Evolutionary conservation across 2,113 vertebrate species (phyloP).

Genomic region (Diadophis punctatus): DNA sequence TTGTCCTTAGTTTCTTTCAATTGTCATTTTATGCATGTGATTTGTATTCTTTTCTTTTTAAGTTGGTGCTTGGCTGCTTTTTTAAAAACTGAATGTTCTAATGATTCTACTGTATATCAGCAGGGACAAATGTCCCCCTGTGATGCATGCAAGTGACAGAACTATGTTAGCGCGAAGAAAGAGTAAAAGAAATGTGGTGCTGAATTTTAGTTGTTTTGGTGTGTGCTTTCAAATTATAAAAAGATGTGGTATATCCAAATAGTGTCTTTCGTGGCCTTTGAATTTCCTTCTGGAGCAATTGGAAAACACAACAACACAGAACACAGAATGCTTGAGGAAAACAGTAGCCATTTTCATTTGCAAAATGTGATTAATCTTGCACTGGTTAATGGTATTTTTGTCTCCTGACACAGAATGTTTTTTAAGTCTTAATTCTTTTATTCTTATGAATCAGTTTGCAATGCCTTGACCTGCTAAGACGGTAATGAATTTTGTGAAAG

Average conservation of each 20-base stretch:
- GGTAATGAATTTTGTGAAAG: constrained; percentile 7
- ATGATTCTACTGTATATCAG: constrained; percentile 65
- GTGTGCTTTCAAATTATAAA: constrained; percentile 59
- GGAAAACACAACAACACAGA: not conserved
- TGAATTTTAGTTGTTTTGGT: constrained; percentile 64
- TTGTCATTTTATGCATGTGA: constrained; percentile 75
- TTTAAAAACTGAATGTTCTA: constrained; percentile 60
- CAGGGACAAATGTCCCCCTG: not conserved
- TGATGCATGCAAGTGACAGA: constrained; percentile 72
- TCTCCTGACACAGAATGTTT: constrained; percentile 40
- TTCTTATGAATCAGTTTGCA: constrained; percentile 41
- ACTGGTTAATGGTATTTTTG: constrained; percentile 37
- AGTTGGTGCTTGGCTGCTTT: constrained; percentile 68
- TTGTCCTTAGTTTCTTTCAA: constrained; percentile 49
- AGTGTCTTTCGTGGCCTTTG: constrained; percentile 63
- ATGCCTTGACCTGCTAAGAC: constrained; percentile 27
- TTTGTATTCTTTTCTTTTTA: constrained; percentile 60
- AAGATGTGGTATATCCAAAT: constrained; percentile 62
- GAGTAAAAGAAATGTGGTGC: constrained; percentile 53
- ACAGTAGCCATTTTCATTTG: constrained; percentile 16
- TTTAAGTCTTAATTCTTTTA: constrained; percentile 32
- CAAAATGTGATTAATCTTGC: constrained; percentile 48
- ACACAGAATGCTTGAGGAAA: not conserved
- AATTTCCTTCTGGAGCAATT: constrained; percentile 64
- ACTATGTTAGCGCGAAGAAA: constrained; percentile 58